phyloP scores from a whole-genome alignment of 2,888 invertebrate species.

The Melolontha melolontha region DNA sequence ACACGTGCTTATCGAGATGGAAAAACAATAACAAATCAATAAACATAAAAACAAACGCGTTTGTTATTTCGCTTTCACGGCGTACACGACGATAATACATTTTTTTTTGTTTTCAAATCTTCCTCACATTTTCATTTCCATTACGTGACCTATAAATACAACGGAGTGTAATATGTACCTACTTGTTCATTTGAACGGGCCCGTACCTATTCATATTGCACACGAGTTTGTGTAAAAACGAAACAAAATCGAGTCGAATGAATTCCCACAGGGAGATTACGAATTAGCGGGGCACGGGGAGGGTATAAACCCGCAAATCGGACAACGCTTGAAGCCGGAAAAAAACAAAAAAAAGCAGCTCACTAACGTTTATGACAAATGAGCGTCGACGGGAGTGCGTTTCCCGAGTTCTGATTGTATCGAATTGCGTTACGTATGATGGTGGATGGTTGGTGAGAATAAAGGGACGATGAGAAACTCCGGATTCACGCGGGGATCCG shows the following conservation, averaged over 20 bases:
- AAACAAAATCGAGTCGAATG: too few relatives aligned
- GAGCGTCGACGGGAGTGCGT: slow-evolving; percentile 8
- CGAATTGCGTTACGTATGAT: too few relatives aligned
- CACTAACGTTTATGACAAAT: slow-evolving; percentile 19
- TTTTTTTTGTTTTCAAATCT: not conserved
- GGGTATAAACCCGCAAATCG: too few relatives aligned
- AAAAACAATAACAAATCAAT: slow-evolving; percentile 27
- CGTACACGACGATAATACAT: not conserved
- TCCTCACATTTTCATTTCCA: too few relatives aligned
- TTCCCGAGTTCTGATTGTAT: not conserved
- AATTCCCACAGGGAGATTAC: too few relatives aligned
- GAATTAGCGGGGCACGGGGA: too few relatives aligned
- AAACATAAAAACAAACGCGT: slow-evolving; percentile 25
- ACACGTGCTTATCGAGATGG: slow-evolving; percentile 7
- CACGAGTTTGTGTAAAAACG: too few relatives aligned
- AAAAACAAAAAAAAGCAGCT: slow-evolving; percentile 18
- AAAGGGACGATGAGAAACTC: not conserved
- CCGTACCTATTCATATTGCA: too few relatives aligned
- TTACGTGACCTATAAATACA: too few relatives aligned
- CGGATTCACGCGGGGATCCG: slow-evolving; percentile 1
- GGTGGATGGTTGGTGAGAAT: not conserved
- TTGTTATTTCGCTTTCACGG: slow-evolving; percentile 5
- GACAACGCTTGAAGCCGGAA: not conserved
- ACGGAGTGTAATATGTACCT: too few relatives aligned
- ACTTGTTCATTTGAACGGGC: too few relatives aligned